Evolutionary conservation across 2,797 vertebrate genomes (phyloP).

Genomic region (Argya squamiceps): DNA sequence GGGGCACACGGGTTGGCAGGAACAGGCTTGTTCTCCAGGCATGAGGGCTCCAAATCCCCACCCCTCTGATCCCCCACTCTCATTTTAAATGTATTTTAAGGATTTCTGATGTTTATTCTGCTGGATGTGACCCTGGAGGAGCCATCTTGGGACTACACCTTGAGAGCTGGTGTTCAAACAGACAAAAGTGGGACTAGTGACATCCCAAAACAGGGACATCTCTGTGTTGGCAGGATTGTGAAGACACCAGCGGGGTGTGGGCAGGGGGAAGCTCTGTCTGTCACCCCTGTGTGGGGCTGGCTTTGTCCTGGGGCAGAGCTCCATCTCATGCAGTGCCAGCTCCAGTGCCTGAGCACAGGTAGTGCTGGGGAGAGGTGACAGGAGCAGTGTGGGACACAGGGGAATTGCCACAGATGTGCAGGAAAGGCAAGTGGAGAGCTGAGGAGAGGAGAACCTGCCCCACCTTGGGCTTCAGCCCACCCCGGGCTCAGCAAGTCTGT

Average conservation of each 20-base stretch:
- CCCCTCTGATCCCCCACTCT: rapidly evolving
- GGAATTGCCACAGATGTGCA: neutral
- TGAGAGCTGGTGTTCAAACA: rapidly evolving
- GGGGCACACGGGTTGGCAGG: rapidly evolving
- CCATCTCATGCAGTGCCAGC: rapidly evolving
- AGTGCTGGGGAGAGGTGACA: neutral
- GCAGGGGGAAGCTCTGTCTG: neutral
- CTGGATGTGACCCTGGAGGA: neutral
- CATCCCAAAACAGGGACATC: neutral
- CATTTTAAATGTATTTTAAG: neutral
- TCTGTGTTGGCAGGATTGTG: neutral
- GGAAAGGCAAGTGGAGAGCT: neutral
- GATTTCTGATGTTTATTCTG: neutral
- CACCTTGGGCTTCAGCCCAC: no score
- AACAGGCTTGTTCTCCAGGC: rapidly evolving
- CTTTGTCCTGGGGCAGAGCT: neutral
- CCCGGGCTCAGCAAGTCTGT: neutral
- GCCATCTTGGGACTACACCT: neutral
- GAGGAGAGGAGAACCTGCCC: neutral
- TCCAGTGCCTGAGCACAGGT: neutral
- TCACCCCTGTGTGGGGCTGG: rapidly evolving
- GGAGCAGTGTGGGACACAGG: neutral
- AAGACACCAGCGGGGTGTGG: neutral
- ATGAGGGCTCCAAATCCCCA: neutral
- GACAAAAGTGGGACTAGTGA: neutral